These are phyloP conservation scores for Orthosia cruda DNA, from an alignment of 2,888 invertebrate genomes.

Conservation along the genomic window DNA sequence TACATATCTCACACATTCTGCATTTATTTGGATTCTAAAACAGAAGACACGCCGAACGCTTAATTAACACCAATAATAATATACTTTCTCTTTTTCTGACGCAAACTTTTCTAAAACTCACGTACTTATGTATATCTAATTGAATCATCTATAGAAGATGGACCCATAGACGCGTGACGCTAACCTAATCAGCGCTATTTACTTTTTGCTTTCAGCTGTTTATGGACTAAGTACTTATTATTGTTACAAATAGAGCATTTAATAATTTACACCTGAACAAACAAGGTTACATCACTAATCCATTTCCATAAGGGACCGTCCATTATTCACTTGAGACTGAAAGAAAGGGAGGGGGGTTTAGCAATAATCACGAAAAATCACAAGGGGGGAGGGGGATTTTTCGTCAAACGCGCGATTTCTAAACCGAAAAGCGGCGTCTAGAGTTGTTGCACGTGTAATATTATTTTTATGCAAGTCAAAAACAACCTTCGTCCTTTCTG, in stretches of 20 bases:
- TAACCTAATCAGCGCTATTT: background rate
- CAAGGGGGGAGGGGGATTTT: no score
- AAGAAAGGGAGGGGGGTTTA: no score
- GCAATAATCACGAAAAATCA: no score
- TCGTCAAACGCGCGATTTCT: no score
- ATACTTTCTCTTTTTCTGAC: slow-evolving; percentile 52
- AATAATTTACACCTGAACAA: slow-evolving; percentile 20
- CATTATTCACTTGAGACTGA: no score
- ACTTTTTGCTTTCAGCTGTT: slow-evolving; percentile 1
- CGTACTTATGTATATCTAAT: slow-evolving; percentile 23
- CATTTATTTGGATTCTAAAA: slow-evolving; percentile 10
- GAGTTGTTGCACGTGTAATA: no score
- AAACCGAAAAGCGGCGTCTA: no score
- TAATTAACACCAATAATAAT: slow-evolving; percentile 36
- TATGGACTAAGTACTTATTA: background rate
- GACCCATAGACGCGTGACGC: slow-evolving; percentile 8
- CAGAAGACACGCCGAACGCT: background rate
- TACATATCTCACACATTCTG: slow-evolving; percentile 4
- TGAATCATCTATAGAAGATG: slow-evolving; percentile 13
- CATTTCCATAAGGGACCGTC: background rate
- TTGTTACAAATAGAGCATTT: slow-evolving; percentile 6
- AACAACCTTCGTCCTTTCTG: no score
- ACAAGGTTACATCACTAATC: background rate
- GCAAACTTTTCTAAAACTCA: slow-evolving; percentile 38
- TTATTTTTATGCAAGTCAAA: no score